Conservation (phyloP, 2,888 invertebrate genomes). For the Stenichneumon culpator region DNA sequence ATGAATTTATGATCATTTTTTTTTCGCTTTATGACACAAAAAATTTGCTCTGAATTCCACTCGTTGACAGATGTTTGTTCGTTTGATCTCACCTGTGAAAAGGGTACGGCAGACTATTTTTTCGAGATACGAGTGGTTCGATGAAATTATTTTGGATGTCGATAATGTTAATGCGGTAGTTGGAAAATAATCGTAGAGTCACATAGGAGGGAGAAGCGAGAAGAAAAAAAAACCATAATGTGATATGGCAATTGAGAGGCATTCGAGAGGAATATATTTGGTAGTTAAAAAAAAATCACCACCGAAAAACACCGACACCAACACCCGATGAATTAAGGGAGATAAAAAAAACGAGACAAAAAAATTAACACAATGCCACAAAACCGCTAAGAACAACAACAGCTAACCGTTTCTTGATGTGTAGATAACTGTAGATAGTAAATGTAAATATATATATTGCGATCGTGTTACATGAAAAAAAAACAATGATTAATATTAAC, state of each 20-base stretch:
- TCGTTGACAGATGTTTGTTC: not conserved
- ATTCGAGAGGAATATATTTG: conserved; percentile 55
- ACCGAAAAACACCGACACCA: conserved; percentile 52
- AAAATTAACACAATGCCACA: conserved; percentile 69
- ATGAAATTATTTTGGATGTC: conserved; percentile 49
- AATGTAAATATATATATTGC: conserved; percentile 82
- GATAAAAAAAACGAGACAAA: conserved; percentile 60
- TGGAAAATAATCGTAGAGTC: conserved; percentile 56
- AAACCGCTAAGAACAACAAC: conserved; percentile 74
- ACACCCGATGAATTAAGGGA: conserved; percentile 50
- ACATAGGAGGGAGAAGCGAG: conserved; percentile 37
- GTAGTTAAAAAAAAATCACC: conserved; percentile 38
- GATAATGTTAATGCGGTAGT: conserved; percentile 60
- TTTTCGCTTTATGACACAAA: conserved; percentile 24
- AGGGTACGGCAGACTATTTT: conserved; percentile 40
- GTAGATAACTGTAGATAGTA: conserved; percentile 85
- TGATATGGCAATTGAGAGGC: conserved; percentile 47
- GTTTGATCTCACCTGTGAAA: conserved; percentile 50
- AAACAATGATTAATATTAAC: conserved; percentile 62
- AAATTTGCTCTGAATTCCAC: conserved; percentile 21
- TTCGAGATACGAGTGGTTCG: conserved; percentile 28
- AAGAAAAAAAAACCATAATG: conserved; percentile 23
- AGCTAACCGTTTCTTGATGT: conserved; percentile 84
- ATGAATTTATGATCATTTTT: conserved; percentile 44
- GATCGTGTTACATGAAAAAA: conserved; percentile 59